These are phyloP conservation scores for Hermetia illucens DNA, from an alignment of 1,140 invertebrate genomes.

Conservation along the genomic window DNA sequence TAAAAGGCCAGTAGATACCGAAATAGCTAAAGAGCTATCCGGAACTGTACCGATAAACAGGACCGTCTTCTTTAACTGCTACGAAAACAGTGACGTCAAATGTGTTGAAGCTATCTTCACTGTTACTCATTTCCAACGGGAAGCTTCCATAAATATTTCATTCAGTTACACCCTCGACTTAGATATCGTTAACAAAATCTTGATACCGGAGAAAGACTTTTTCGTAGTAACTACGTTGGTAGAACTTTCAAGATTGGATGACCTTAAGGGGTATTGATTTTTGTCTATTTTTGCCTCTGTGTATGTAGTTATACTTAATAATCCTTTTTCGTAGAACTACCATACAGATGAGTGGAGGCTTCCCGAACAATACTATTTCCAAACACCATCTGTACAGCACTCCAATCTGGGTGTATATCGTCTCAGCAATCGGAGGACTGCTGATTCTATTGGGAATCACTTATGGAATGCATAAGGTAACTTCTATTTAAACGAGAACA, in stretches of 20 bases:
- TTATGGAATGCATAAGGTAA: conserved; percentile 23
- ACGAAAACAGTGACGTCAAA: conserved; percentile 18
- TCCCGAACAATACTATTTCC: conserved; percentile 25
- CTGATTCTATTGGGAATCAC: conserved; percentile 17
- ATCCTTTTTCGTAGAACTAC: conserved; percentile 3
- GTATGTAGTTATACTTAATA: too few species aligned
- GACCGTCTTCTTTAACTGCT: conserved; percentile 28
- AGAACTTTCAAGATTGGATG: conserved; percentile 17
- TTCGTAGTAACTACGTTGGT: conserved; percentile 21
- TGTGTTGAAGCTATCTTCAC: conserved; percentile 22
- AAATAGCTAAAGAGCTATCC: conserved; percentile 20
- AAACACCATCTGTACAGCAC: conserved; percentile 16
- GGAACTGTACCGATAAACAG: conserved; percentile 23
- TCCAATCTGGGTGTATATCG: conserved; percentile 22
- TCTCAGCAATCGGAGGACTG: conserved; percentile 20
- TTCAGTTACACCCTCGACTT: conserved; percentile 23
- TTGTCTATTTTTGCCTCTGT: too few species aligned
- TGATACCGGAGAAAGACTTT: conserved; percentile 26
- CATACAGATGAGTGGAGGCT: conserved; percentile 13
- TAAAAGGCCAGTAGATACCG: conserved; percentile 9
- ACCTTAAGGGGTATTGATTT: conserved; percentile 12
- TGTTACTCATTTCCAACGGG: conserved; percentile 19
- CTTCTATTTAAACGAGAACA: conserved; percentile 3
- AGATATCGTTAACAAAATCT: conserved; percentile 22
- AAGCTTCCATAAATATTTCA: conserved; percentile 16